Conservation (phyloP, 1,140 invertebrate species). For the Achroia grisella region DNA sequence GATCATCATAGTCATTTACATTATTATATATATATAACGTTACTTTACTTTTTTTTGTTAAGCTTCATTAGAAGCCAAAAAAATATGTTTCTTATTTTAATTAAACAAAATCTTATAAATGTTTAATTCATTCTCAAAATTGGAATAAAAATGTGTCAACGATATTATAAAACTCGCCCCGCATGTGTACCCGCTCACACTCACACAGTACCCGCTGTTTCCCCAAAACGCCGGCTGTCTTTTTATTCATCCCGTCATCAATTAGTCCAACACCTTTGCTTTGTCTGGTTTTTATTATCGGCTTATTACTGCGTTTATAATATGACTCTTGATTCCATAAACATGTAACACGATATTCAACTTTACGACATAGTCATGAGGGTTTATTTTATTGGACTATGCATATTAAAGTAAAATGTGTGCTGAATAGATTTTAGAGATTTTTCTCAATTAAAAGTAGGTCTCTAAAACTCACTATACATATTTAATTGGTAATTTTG, state of each 20-base stretch:
- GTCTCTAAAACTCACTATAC: no score
- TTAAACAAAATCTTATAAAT: no score
- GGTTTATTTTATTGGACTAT: neutral
- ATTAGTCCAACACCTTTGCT: slow-evolving; percentile 38
- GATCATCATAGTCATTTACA: no score
- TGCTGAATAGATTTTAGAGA: neutral
- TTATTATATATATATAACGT: no score
- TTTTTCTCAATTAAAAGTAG: no score
- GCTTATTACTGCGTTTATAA: slow-evolving; percentile 20
- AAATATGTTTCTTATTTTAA: no score
- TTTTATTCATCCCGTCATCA: slow-evolving; percentile 30
- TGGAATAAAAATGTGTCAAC: no score
- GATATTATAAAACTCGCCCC: no score
- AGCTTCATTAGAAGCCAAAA: no score
- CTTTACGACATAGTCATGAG: slow-evolving; percentile 1
- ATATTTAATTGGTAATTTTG: no score
- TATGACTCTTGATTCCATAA: neutral
- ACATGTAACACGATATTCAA: slow-evolving; percentile 1
- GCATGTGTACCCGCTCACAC: slow-evolving; percentile 5
- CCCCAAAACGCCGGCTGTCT: slow-evolving; percentile 8
- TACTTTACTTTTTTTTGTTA: no score
- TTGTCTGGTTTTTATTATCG: slow-evolving; percentile 32
- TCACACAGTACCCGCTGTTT: slow-evolving; percentile 3
- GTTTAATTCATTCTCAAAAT: no score
- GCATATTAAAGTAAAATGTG: neutral